These are phyloP conservation scores for Polypedilum pembai DNA, from an alignment of 1,140 invertebrate species.

Conservation along the genomic window DNA sequence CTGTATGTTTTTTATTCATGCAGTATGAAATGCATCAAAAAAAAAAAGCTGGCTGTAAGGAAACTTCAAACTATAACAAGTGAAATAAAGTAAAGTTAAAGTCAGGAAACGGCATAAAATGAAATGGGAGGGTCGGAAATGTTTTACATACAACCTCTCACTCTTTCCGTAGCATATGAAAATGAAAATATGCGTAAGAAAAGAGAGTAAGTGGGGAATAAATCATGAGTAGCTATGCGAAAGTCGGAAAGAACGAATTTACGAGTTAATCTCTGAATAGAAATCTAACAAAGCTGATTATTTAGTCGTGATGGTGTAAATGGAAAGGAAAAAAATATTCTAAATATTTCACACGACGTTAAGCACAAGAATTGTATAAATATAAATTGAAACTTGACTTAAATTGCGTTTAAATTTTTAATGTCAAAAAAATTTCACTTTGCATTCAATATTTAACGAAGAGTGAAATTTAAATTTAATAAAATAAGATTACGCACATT, in stretches of 20 bases:
- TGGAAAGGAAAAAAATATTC: neutral
- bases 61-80: too few relatives aligned
- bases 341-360: neutral
- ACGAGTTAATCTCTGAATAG: neutral
- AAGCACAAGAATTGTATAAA: neutral
- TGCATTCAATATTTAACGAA: neutral
- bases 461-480: constrained; percentile 4
- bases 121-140: neutral
- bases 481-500: neutral
- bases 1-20: too few relatives aligned
- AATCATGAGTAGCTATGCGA: neutral
- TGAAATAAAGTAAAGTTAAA: neutral
- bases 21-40: too few relatives aligned
- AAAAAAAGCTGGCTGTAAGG: too few relatives aligned
- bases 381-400: neutral
- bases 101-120: constrained; percentile 4
- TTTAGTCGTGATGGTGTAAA: neutral
- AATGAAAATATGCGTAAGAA: constrained; percentile 18
- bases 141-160: neutral
- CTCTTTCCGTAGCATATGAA: neutral
- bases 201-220: neutral
- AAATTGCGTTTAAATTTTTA: constrained; percentile 16
- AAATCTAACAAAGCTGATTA: constrained; percentile 1
- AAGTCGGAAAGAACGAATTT: neutral
- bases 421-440: neutral